Evolutionary conservation across 2,113 vertebrate species (phyloP).

Genomic region (Alexandromys fortis): DNA sequence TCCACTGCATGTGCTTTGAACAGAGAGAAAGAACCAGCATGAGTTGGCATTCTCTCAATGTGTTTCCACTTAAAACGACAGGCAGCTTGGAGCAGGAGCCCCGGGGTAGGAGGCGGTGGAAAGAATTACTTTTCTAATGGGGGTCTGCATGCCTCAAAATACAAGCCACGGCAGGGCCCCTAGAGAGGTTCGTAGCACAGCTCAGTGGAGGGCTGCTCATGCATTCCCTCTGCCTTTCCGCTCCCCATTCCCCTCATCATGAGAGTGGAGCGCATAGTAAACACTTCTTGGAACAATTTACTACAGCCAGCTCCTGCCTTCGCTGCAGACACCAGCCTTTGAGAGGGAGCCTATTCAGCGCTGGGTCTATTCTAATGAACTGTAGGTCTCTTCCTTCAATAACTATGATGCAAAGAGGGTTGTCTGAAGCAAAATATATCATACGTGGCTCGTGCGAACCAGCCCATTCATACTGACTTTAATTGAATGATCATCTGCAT

Average conservation of each 20-base stretch:
- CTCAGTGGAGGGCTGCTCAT: background rate
- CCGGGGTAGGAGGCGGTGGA: background rate
- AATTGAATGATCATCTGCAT: conserved; percentile 50
- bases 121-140: conserved; percentile 23
- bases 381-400: background rate
- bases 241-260: background rate
- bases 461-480: background rate
- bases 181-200: background rate
- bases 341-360: conserved; percentile 6
- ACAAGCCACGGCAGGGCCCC: background rate
- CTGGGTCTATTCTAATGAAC: conserved; percentile 36
- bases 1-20: conserved; percentile 60
- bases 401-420: background rate
- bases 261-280: conserved; percentile 66
- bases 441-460: background rate
- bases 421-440: background rate
- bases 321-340: background rate
- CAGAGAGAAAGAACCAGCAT: conserved; percentile 9
- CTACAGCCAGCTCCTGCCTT: conserved; percentile 58
- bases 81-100: conserved; percentile 1
- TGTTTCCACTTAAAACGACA: conserved; percentile 56
- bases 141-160: conserved; percentile 22
- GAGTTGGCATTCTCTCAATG: conserved; percentile 61
- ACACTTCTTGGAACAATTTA: conserved; percentile 63
- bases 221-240: background rate